These are phyloP conservation scores for Nomada fabriciana DNA, from an alignment of 2,888 invertebrate genomes.

Conservation along the genomic window DNA sequence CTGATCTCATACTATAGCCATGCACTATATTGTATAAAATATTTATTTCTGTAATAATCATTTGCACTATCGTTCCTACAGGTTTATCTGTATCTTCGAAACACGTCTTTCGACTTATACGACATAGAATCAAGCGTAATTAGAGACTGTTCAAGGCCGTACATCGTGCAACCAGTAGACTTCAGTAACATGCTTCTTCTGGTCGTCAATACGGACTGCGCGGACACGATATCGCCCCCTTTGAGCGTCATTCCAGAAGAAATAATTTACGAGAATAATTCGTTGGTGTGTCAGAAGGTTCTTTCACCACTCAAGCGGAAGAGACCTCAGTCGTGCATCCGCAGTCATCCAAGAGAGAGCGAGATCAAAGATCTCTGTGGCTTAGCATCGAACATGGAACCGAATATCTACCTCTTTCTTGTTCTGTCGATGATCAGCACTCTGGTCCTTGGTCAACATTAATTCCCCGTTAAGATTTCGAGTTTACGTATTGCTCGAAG, in stretches of 20 bases:
- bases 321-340: slow-evolving; percentile 91
- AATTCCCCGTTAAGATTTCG: slow-evolving; percentile 1
- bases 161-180: slow-evolving; percentile 90
- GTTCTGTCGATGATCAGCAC: slow-evolving; percentile 42
- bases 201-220: slow-evolving; percentile 89
- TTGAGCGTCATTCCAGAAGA: slow-evolving; percentile 84
- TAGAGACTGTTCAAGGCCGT: slow-evolving; percentile 85
- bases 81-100: slow-evolving; percentile 84
- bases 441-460: slow-evolving; percentile 29
- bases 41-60: not conserved
- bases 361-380: slow-evolving; percentile 82
- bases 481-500: too few species aligned
- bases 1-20: too few species aligned
- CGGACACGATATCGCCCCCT: slow-evolving; percentile 84
- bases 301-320: slow-evolving; percentile 88
- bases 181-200: slow-evolving; percentile 92
- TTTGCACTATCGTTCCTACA: slow-evolving; percentile 39
- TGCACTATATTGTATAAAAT: not conserved
- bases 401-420: slow-evolving; percentile 67
- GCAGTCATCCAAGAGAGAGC: slow-evolving; percentile 90
- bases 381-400: slow-evolving; percentile 66
- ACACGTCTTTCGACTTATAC: slow-evolving; percentile 73
- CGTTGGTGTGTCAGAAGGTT: slow-evolving; percentile 87
- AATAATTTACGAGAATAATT: slow-evolving; percentile 85
- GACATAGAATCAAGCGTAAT: slow-evolving; percentile 72